These are phyloP conservation scores for Pygocentrus nattereri DNA, from an alignment of 2,797 vertebrate species.

Conservation along the genomic window DNA sequence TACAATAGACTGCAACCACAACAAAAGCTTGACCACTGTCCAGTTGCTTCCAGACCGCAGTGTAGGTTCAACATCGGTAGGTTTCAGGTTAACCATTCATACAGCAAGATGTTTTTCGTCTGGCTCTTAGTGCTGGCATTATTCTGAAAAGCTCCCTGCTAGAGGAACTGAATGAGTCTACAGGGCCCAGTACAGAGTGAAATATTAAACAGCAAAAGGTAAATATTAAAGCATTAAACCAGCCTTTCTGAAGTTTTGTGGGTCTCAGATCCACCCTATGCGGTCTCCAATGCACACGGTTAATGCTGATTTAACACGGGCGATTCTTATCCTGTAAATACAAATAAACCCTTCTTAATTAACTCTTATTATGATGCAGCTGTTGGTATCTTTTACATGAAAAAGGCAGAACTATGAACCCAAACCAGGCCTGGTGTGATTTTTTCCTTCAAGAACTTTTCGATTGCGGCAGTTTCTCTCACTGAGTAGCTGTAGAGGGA, in stretches of 20 bases:
- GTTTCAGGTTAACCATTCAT: neutral
- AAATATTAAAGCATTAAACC: slow-evolving; percentile 5
- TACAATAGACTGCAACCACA: neutral
- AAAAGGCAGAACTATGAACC: neutral
- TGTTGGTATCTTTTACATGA: neutral
- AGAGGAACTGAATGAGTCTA: neutral
- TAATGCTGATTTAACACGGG: neutral
- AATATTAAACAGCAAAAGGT: slow-evolving; percentile 4
- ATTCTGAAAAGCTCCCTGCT: neutral
- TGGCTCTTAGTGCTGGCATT: neutral
- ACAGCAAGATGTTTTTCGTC: neutral
- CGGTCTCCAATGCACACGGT: neutral
- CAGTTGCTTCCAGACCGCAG: neutral
- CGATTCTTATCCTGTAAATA: neutral
- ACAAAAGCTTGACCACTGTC: neutral
- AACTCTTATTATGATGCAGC: neutral
- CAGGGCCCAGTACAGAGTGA: neutral
- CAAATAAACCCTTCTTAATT: slow-evolving; percentile 3
- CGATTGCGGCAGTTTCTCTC: neutral
- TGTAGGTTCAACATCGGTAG: neutral
- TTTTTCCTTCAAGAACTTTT: neutral
- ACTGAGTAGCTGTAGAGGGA: neutral
- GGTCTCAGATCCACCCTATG: neutral
- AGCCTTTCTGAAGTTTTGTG: neutral
- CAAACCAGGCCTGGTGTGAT: neutral